phyloP scores from a whole-genome alignment of 2,797 vertebrate genomes.

The Cryptoblepharus egeriae region DNA sequence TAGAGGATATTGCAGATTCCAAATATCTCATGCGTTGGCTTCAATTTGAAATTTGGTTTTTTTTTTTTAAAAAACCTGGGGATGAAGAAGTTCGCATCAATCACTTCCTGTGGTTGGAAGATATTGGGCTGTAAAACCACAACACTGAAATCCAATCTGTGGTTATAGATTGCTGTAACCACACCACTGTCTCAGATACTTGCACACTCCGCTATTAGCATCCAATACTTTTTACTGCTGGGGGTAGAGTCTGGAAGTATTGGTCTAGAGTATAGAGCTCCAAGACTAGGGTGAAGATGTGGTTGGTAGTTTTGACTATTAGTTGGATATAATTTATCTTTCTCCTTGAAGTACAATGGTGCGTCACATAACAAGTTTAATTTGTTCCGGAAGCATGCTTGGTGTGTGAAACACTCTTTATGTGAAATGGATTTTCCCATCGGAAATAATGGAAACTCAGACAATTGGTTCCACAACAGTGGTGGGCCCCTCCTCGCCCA shows the following conservation, averaged over 20 bases:
- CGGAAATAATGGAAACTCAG: too few species aligned
- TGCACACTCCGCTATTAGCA: not conserved
- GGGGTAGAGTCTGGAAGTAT: not conserved
- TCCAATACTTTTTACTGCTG: not conserved
- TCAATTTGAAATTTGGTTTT: conserved; percentile 38
- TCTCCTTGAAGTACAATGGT: not conserved
- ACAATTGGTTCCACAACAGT: too few species aligned
- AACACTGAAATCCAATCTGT: conserved; percentile 47
- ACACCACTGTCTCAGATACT: not conserved
- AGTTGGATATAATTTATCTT: conserved; percentile 27
- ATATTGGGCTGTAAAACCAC: conserved; percentile 53
- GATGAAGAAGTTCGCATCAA: not conserved
- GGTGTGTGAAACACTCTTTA: too few species aligned
- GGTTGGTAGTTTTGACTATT: conserved; percentile 27
- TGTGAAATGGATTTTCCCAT: too few species aligned
- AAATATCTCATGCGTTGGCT: conserved; percentile 35
- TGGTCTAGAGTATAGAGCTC: not conserved
- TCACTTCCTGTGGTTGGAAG: conserved; percentile 39
- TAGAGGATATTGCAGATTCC: conserved; percentile 13
- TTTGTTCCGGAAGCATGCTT: too few species aligned
- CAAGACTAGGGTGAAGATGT: not conserved
- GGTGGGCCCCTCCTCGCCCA: too few species aligned
- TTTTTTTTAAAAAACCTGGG: too few species aligned
- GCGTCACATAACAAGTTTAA: too few species aligned
- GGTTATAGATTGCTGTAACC: conserved; percentile 19